Evolutionary conservation across 2,113 vertebrate species (phyloP).

Genomic region (Cyphomyrus plagiostoma): DNA sequence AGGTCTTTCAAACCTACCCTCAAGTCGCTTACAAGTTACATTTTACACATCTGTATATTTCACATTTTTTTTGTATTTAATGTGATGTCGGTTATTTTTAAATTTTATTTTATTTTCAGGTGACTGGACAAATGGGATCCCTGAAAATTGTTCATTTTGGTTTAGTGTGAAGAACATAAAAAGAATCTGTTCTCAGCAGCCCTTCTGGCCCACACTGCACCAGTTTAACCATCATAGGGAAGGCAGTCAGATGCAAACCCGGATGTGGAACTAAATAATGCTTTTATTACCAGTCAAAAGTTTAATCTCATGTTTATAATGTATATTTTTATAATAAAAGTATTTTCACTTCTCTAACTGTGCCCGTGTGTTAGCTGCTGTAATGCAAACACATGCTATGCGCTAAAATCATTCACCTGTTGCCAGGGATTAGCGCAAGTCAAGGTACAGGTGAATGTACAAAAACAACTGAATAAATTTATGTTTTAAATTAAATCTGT

Average conservation of each 20-base stretch:
- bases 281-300: not conserved
- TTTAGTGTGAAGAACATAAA: conserved; percentile 59
- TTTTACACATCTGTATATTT: not conserved
- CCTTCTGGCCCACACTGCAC: not conserved
- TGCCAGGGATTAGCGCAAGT: not conserved
- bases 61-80: not conserved
- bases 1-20: not conserved
- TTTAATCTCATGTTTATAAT: not conserved
- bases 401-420: not conserved
- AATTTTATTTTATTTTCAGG: conserved; percentile 47
- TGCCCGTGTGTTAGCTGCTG: not conserved
- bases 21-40: not conserved
- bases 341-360: not conserved
- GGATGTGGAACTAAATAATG: not conserved
- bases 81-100: not conserved
- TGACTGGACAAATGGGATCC: conserved; percentile 38
- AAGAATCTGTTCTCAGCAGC: not conserved
- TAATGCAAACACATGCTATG: not conserved
- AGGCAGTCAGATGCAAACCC: not conserved
- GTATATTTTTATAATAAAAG: not conserved
- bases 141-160: conserved; percentile 78
- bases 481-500: not conserved
- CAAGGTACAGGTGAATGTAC: not conserved
- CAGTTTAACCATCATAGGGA: not conserved
- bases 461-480: not conserved